phyloP scores from a whole-genome alignment of 2,888 invertebrate species.

The Amphipoea lucens region DNA sequence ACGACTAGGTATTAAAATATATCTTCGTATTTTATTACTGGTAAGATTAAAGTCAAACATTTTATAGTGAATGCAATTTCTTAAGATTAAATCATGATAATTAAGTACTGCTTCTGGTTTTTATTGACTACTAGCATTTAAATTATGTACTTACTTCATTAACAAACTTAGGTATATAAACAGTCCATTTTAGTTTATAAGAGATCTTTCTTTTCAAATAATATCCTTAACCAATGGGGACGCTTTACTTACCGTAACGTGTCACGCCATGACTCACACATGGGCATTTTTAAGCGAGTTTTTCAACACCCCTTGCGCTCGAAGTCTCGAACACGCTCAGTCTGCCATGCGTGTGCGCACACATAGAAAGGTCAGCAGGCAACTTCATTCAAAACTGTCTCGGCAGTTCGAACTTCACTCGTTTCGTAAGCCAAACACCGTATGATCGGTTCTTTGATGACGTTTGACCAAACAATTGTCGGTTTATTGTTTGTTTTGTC shows the following conservation, averaged over 20 bases:
- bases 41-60: conserved; percentile 11
- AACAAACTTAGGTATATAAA: too few species aligned
- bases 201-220: conserved; percentile 18
- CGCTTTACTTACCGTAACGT: conserved; percentile 28
- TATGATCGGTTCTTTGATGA: conserved; percentile 84
- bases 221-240: conserved; percentile 40
- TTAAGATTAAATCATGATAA: conserved; percentile 4
- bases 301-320: conserved; percentile 74
- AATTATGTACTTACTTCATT: not conserved
- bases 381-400: conserved; percentile 85
- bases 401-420: conserved; percentile 82
- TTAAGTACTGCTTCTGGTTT: not conserved
- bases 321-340: conserved; percentile 69
- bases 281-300: conserved; percentile 63
- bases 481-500: conserved; percentile 85
- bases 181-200: not conserved
- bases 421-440: conserved; percentile 77
- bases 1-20: not conserved
- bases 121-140: too few species aligned
- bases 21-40: conserved; percentile 18
- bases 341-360: conserved; percentile 68
- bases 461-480: conserved; percentile 82
- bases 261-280: conserved; percentile 69
- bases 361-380: conserved; percentile 74
- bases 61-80: not conserved